These are phyloP conservation scores for Aplysia californica DNA, from an alignment of 1,140 invertebrate species.

Conservation along the genomic window DNA sequence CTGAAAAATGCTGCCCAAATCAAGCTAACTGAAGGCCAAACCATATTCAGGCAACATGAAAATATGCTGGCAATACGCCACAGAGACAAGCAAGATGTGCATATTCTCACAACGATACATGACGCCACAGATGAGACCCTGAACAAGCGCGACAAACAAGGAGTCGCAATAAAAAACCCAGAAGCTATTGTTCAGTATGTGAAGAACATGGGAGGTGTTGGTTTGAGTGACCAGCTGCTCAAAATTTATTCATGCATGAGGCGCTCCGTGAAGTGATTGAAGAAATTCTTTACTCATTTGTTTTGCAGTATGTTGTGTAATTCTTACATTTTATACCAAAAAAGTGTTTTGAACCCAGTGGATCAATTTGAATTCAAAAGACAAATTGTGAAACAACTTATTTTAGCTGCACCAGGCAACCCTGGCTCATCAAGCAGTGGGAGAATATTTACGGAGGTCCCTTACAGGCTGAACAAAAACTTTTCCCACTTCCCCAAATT, in stretches of 20 bases:
- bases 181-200: constrained; percentile 26
- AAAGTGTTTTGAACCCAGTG: no score
- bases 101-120: constrained; percentile 29
- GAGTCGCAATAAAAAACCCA: constrained; percentile 2
- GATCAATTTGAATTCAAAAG: no score
- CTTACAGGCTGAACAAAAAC: no score
- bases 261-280: constrained; percentile 25
- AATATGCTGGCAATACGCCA: constrained; percentile 25
- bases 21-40: no score
- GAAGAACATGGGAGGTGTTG: constrained; percentile 32
- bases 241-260: constrained; percentile 22
- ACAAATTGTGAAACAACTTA: no score
- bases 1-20: no score
- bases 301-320: no score
- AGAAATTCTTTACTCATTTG: constrained; percentile 29
- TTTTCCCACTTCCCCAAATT: no score
- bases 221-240: constrained; percentile 23
- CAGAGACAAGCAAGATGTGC: constrained; percentile 31
- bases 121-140: constrained; percentile 9
- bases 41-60: constrained; percentile 4
- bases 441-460: no score
- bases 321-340: no score
- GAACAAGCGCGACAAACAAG: constrained; percentile 3
- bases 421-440: no score
- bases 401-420: no score